Evolutionary conservation across 2,797 vertebrate species (phyloP).

Genomic region (Myotis planiceps): DNA sequence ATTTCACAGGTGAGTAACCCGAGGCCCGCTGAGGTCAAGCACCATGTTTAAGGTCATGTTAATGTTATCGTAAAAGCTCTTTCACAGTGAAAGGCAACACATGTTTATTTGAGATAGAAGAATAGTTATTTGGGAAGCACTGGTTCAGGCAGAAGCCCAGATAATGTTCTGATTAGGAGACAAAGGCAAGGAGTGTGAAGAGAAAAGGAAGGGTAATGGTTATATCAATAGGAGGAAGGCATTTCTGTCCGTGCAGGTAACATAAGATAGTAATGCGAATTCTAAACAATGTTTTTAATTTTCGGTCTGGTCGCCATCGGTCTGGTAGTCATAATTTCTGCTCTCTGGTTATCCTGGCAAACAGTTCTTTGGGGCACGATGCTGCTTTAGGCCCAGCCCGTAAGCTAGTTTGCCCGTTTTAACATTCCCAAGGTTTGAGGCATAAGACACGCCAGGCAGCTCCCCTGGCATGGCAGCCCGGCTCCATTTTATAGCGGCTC

Average conservation of each 20-base stretch:
- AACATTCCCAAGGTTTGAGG: neutral
- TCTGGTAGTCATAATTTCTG: neutral
- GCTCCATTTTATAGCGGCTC: neutral
- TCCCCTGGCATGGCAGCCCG: neutral
- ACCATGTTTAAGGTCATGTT: neutral
- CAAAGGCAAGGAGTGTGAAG: neutral
- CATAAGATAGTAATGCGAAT: neutral
- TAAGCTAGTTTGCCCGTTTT: no score
- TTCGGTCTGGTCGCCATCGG: neutral
- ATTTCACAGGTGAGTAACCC: neutral
- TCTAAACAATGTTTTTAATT: neutral
- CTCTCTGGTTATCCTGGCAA: neutral
- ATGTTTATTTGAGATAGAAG: neutral
- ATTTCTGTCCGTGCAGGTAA: no score
- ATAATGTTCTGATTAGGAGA: neutral
- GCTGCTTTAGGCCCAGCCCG: neutral
- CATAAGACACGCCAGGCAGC: neutral
- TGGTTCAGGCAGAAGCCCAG: neutral
- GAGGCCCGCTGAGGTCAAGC: neutral
- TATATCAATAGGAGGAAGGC: neutral
- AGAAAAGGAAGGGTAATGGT: neutral
- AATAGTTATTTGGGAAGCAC: neutral
- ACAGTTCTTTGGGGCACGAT: neutral
- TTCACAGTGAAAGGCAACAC: neutral
- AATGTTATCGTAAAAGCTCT: neutral